These are phyloP conservation scores for Cacatua alba DNA, from an alignment of 2,113 vertebrate genomes.

Conservation along the genomic window DNA sequence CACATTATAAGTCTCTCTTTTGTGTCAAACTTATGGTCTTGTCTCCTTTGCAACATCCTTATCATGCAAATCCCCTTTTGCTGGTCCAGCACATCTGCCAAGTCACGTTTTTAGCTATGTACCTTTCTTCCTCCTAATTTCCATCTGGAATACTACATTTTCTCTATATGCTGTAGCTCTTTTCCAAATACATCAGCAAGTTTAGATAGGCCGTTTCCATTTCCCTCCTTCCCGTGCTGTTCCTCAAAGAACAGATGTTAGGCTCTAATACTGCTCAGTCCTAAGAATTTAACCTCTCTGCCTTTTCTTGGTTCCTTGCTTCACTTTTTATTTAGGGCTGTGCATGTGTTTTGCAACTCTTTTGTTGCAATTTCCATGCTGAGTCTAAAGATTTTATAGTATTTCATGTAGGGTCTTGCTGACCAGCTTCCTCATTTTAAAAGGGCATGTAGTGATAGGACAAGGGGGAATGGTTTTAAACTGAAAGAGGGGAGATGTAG, in stretches of 20 bases:
- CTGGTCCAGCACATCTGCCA: not conserved
- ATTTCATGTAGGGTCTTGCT: not conserved
- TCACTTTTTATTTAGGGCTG: constrained; percentile 38
- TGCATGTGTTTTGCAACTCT: constrained; percentile 36
- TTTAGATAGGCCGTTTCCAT: not conserved
- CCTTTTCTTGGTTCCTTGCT: constrained; percentile 31
- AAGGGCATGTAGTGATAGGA: not conserved
- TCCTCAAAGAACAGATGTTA: constrained; percentile 30
- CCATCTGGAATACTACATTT: not conserved
- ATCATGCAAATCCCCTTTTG: not conserved
- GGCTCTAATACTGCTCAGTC: not conserved
- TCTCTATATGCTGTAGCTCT: not conserved
- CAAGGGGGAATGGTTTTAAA: not conserved
- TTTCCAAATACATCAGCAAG: not conserved
- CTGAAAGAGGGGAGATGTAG: not conserved
- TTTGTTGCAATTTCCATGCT: constrained; percentile 61
- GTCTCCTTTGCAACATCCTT: not conserved
- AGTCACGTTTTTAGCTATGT: not conserved
- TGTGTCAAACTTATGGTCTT: rapidly evolving
- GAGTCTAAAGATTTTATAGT: constrained; percentile 46
- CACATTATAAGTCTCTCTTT: not conserved
- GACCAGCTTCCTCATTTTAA: constrained; percentile 33
- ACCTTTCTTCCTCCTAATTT: not conserved
- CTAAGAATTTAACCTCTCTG: not conserved
- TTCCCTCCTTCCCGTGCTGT: not conserved